Percentiles rank a stretch among this genome's conserved stretches.
Conservation (phyloP, 2,888 invertebrate genomes). For the Epinotia brunnichana region DNA sequence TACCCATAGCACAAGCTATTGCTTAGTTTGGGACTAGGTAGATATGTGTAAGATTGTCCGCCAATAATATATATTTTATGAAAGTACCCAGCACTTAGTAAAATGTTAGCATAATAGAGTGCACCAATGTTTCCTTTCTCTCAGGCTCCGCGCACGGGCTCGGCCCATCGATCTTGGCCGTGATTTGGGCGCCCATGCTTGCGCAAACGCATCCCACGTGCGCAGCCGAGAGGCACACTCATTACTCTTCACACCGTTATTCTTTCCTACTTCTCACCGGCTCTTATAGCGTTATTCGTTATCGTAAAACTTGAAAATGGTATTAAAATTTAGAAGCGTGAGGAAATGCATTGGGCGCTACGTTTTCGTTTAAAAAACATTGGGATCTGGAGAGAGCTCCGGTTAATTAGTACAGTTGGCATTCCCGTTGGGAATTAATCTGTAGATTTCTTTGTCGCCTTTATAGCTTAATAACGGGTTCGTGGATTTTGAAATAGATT, state of each 20-base stretch:
- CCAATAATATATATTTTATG: too few species aligned
- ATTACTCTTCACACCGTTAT: constrained; percentile 43
- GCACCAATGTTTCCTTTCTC: constrained; percentile 33
- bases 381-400: constrained; percentile 29
- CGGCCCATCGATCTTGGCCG: constrained; percentile 39
- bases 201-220: constrained; percentile 44
- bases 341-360: constrained; percentile 25
- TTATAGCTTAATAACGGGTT: too few species aligned
- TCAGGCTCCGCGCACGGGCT: background rate
- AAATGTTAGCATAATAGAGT: constrained; percentile 4
- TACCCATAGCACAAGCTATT: too few species aligned
- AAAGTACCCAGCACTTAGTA: background rate
- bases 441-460: background rate
- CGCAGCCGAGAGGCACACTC: constrained; percentile 40
- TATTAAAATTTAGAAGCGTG: constrained; percentile 7
- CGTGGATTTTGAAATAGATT: too few species aligned
- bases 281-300: constrained; percentile 36
- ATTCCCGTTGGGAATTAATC: background rate
- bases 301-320: constrained; percentile 37
- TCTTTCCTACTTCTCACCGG: constrained; percentile 43
- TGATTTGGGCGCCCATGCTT: constrained; percentile 38
- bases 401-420: constrained; percentile 17
- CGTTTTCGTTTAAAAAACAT: constrained; percentile 19
- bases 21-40: too few species aligned
- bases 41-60: too few species aligned